Percentiles rank a stretch among this genome's conserved stretches.
Evolutionary conservation across 92 coral and sea anemone genomes (phyloP).

Genomic region (Micromussa lordhowensis): DNA sequence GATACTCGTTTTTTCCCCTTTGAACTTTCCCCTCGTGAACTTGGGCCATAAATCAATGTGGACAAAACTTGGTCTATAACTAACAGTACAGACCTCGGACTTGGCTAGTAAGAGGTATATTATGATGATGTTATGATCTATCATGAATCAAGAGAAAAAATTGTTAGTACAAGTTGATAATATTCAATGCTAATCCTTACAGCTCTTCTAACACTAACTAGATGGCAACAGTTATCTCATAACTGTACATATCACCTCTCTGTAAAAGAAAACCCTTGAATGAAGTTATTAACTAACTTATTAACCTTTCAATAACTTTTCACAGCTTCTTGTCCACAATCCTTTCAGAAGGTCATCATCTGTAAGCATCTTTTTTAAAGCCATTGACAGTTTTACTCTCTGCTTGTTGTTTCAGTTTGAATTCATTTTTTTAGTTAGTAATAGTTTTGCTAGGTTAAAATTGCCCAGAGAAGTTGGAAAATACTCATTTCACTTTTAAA

Average conservation of each 20-base stretch:
- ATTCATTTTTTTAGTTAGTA: not conserved
- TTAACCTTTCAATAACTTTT: not conserved
- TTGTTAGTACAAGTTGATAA: no score
- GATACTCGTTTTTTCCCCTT: no score
- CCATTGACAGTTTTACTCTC: not conserved
- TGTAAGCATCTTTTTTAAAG: slow-evolving; percentile 10
- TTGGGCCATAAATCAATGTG: no score
- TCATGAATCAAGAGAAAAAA: no score
- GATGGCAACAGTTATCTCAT: not conserved
- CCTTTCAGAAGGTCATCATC: not conserved
- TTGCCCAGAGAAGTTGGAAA: no score
- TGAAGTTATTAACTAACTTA: not conserved
- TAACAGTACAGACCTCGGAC: no score
- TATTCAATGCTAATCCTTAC: not conserved
- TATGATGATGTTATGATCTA: no score
- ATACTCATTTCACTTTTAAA: no score
- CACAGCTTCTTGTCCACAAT: not conserved
- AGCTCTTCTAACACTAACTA: not conserved
- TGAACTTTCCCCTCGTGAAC: no score
- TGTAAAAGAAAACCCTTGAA: not conserved
- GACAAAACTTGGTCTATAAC: no score
- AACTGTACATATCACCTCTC: not conserved
- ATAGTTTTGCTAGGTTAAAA: no score
- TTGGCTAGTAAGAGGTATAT: no score
- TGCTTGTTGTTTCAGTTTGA: not conserved